A percentile compares a stretch with the other conserved stretches of the same genome.
Conservation (phyloP, 2,888 invertebrate species). For the Pyrochroa serraticornis region DNA sequence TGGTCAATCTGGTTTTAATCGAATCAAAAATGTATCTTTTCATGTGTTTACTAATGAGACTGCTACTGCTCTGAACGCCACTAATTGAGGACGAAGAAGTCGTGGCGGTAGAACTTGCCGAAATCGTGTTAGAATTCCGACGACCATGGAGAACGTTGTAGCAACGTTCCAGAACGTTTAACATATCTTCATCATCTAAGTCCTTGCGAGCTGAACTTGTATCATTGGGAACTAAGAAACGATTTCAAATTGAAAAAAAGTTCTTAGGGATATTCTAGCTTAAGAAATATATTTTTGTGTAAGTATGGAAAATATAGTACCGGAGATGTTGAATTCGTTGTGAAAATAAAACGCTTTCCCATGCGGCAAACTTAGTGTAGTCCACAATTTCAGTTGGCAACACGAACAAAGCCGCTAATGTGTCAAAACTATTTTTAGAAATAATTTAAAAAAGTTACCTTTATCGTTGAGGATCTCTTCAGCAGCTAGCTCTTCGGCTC, state of each 20-base stretch:
- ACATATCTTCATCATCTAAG: constrained; percentile 72
- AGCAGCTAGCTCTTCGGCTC: constrained; percentile 68
- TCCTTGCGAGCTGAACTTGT: constrained; percentile 74
- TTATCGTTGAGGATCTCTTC: constrained; percentile 77
- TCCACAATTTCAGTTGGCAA: constrained; percentile 32
- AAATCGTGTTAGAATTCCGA: constrained; percentile 61
- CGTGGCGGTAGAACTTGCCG: constrained; percentile 61
- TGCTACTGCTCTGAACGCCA: constrained; percentile 11
- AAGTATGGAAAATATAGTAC: neutral
- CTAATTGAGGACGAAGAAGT: constrained; percentile 33
- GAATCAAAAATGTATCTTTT: constrained; percentile 75
- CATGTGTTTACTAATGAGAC: constrained; percentile 73
- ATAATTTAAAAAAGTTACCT: constrained; percentile 61
- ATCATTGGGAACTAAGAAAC: constrained; percentile 74
- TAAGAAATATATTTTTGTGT: constrained; percentile 2
- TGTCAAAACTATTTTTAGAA: constrained; percentile 5
- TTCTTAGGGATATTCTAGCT: neutral
- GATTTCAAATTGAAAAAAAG: constrained; percentile 3
- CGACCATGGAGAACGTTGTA: constrained; percentile 72
- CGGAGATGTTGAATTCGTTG: neutral
- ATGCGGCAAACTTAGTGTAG: constrained; percentile 9
- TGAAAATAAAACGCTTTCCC: constrained; percentile 17
- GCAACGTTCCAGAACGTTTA: constrained; percentile 77
- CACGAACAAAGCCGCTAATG: constrained; percentile 44
- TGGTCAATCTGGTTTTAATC: constrained; percentile 77